Evolutionary conservation across 2,113 vertebrate genomes (phyloP).

Genomic region (Sorex araneus): DNA sequence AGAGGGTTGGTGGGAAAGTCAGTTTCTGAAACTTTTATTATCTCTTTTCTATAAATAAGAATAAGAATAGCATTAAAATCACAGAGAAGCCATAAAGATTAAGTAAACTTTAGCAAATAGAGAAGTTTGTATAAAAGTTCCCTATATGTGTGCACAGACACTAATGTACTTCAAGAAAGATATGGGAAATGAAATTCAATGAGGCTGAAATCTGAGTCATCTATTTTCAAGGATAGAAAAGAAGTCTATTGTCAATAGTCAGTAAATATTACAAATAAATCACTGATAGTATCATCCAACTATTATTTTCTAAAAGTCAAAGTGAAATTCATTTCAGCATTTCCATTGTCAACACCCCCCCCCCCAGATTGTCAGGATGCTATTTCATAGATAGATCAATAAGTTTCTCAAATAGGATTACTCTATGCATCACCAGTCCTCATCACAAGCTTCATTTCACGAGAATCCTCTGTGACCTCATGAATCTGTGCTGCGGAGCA

Average conservation of each 20-base stretch:
- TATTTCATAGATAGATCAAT: slow-evolving; percentile 41
- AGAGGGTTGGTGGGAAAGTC: not conserved
- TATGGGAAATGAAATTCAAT: not conserved
- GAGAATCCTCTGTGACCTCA: slow-evolving; percentile 35
- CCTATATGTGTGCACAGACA: accelerated
- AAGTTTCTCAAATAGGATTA: slow-evolving; percentile 35
- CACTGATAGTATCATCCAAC: not conserved
- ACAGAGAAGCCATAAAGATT: not conserved
- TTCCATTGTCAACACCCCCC: not conserved
- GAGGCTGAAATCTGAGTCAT: slow-evolving; percentile 2
- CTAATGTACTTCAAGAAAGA: not conserved
- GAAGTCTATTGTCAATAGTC: not conserved
- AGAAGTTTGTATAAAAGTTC: not conserved
- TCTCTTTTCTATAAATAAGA: slow-evolving; percentile 1
- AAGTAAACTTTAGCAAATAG: not conserved
- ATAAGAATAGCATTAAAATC: not conserved
- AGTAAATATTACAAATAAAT: not conserved
- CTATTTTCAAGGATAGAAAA: slow-evolving; percentile 10
- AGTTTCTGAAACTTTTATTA: not conserved
- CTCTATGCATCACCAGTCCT: not conserved
- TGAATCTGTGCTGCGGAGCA: slow-evolving; percentile 43
- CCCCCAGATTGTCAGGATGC: not conserved
- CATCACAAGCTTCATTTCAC: slow-evolving; percentile 43
- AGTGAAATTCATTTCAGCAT: not conserved
- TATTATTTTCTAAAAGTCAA: slow-evolving; percentile 24